A percentile compares a stretch with the other conserved stretches of the same genome.
Evolutionary conservation across 1,140 invertebrate genomes (phyloP).

Genomic region (Prorops nasuta): DNA sequence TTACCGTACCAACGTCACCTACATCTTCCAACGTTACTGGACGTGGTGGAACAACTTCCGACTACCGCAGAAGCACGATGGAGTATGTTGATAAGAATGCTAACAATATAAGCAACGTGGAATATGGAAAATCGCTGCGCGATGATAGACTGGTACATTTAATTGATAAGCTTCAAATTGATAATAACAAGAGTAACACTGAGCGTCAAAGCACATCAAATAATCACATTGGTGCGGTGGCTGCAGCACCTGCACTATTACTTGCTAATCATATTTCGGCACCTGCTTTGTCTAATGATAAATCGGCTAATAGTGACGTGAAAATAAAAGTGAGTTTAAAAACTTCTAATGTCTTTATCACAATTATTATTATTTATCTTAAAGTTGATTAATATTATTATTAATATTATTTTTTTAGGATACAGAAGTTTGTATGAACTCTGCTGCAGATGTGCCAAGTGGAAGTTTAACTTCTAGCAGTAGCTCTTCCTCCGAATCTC

Average conservation of each 20-base stretch:
- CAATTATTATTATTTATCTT: not conserved
- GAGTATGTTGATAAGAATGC: constrained; percentile 58
- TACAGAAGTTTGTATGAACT: constrained; percentile 19
- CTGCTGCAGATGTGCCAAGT: constrained; percentile 37
- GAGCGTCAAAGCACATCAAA: constrained; percentile 17
- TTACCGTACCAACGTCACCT: constrained; percentile 32
- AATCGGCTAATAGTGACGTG: constrained; percentile 37
- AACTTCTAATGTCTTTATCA: not conserved
- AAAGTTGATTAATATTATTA: constrained; percentile 4
- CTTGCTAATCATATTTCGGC: constrained; percentile 43
- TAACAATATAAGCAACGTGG: constrained; percentile 41
- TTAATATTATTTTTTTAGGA: constrained; percentile 23
- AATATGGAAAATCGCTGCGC: constrained; percentile 30
- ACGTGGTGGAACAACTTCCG: constrained; percentile 41
- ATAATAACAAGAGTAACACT: constrained; percentile 32
- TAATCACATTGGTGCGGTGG: constrained; percentile 25
- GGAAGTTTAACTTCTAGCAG: constrained; percentile 57
- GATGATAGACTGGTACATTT: constrained; percentile 41
- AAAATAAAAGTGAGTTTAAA: constrained; percentile 37
- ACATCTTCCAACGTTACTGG: constrained; percentile 44
- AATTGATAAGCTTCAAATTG: constrained; percentile 46
- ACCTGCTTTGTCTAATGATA: constrained; percentile 27
- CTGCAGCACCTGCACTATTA: constrained; percentile 31
- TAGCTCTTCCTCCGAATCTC: constrained; percentile 48
- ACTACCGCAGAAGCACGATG: constrained; percentile 48